These are phyloP conservation scores for Papilio gigon DNA, from an alignment of 2,888 invertebrate genomes.

Conservation along the genomic window DNA sequence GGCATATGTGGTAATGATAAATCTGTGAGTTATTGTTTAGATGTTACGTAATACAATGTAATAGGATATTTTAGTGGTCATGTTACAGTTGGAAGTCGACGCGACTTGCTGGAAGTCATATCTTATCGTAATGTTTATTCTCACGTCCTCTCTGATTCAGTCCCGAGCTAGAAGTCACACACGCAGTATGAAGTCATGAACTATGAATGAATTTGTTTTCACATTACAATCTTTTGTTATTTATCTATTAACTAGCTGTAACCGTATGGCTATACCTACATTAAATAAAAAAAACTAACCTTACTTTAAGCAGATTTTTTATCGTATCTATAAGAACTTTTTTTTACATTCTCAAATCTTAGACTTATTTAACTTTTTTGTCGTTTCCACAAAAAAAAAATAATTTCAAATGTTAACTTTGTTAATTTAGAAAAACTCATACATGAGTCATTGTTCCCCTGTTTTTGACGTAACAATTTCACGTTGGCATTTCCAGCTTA, in stretches of 20 bases:
- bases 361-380: too few relatives aligned
- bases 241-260: background rate
- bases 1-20: too few relatives aligned
- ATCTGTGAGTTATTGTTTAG: too few relatives aligned
- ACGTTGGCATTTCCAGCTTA: too few relatives aligned
- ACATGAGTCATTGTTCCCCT: background rate
- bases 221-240: background rate
- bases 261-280: too few relatives aligned
- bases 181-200: background rate
- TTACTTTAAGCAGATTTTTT: too few relatives aligned
- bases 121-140: conserved; percentile 23
- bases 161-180: conserved; percentile 2
- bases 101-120: conserved; percentile 1
- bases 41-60: background rate
- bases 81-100: background rate
- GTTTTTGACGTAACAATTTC: background rate
- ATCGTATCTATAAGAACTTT: too few relatives aligned
- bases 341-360: too few relatives aligned
- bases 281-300: too few relatives aligned
- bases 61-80: background rate
- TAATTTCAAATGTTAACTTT: background rate
- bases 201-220: conserved; percentile 4
- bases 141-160: conserved; percentile 20
- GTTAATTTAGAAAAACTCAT: too few relatives aligned
- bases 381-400: too few relatives aligned